Percentiles rank a stretch among this genome's conserved stretches.
Conservation (phyloP, 2,888 invertebrate species). For the Prosapia bicincta region DNA sequence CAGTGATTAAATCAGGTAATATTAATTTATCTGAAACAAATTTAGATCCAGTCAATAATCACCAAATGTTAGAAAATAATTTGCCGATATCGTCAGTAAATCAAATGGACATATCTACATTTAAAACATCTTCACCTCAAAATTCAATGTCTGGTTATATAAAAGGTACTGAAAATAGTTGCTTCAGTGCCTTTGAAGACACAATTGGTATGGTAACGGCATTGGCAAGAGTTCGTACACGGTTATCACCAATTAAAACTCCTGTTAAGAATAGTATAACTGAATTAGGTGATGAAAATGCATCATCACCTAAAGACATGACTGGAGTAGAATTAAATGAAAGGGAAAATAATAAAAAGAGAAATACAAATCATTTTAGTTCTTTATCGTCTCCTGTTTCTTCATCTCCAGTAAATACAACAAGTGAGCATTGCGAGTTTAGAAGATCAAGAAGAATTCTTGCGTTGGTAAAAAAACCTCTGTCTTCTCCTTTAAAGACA, state of each 20-base stretch:
- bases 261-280: conserved; percentile 18
- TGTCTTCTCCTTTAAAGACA: neutral
- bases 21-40: neutral
- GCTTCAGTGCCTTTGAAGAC: conserved; percentile 24
- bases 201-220: conserved; percentile 34
- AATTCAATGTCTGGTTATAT: neutral
- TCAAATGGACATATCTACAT: neutral
- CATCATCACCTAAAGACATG: neutral
- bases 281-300: neutral
- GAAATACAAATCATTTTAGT: neutral
- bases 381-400: neutral
- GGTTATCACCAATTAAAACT: conserved; percentile 33
- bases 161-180: conserved; percentile 16
- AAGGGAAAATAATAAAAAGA: neutral
- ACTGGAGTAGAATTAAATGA: neutral
- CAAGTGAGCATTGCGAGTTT: neutral
- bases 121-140: neutral
- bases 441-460: neutral
- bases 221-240: conserved; percentile 28
- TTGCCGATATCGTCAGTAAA: neutral
- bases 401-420: neutral
- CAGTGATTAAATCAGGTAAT: neutral
- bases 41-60: neutral
- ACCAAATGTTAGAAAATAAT: neutral
- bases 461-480: neutral